Evolutionary conservation across 2,113 vertebrate genomes (phyloP), one percentile per base, ranked within the genome.

Genomic region (Eulemur macaco): DNA sequence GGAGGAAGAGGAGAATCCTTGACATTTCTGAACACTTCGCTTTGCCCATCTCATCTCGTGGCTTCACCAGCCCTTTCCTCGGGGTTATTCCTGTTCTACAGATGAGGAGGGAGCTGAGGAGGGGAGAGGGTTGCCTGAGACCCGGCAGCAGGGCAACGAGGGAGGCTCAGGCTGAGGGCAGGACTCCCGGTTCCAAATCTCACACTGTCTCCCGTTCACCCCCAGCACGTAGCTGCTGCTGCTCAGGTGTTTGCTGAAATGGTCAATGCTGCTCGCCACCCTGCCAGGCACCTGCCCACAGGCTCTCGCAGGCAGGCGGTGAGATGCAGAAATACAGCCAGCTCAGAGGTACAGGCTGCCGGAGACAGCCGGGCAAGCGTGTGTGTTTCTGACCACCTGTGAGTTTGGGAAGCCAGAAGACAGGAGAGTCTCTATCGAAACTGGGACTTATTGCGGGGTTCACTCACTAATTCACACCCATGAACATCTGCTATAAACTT

Each of bases 201-300:
- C 85, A 11, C 18, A 3, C 54, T 14, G 54, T 27, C 25, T n/a
- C 66, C 54, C 21, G 15, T 0, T 5, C 10, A 0, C 7, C 23
- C 37, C 56, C 45, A 21, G 31, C 17, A 3, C 7, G 0, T 9
- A 29, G 42, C 15, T 31, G 27, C 37, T 42, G 27, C 37, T 8
- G n/a, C 71, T 56, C 37, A 54, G 78, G 25, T n/a, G 25, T 14
- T 29, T 42, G 52, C 66, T 56, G 52, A 88, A 56, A 69, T 29
- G n/a, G 29, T 14, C 11, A 42, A 20, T 3, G 1, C 23, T 17
- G 34, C 37, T 54, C 88, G 3, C 6, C 21, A 9, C 27, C 34
- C 3, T 23, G 31, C n/a, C 0, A 3, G 18, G n/a, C 2, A 47
- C 42, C 13, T n/a, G 54, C 14, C n/a, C 56, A 37, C 0, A 3